These are phyloP conservation scores for Lipophrys pholis DNA, from an alignment of 2,113 vertebrate genomes.

Conservation along the genomic window DNA sequence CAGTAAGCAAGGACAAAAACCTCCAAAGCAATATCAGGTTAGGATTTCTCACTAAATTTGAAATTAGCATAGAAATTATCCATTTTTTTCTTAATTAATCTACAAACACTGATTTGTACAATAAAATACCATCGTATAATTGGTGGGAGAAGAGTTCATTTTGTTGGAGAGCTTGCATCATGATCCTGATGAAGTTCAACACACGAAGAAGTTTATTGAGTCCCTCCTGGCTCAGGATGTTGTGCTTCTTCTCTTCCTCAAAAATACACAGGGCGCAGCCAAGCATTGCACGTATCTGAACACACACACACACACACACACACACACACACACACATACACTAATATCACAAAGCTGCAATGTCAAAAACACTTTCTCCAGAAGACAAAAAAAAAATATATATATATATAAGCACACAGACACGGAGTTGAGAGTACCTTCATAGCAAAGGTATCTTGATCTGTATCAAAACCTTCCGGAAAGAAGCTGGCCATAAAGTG, in stretches of 20 bases:
- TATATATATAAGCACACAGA: no score
- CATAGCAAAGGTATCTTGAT: slow-evolving; percentile 84
- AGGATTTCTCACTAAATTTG: neutral
- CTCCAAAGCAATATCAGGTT: neutral
- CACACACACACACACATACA: no score
- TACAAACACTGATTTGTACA: no score
- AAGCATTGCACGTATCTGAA: slow-evolving; percentile 68
- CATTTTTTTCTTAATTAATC: no score
- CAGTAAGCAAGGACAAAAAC: neutral
- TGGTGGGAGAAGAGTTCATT: slow-evolving; percentile 67
- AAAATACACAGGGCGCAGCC: slow-evolving; percentile 72
- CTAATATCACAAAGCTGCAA: no score
- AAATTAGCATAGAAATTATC: neutral
- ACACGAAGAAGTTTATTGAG: slow-evolving; percentile 84
- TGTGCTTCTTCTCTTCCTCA: slow-evolving; percentile 86
- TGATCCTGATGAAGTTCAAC: slow-evolving; percentile 78
- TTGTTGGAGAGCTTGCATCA: slow-evolving; percentile 73
- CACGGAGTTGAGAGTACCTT: slow-evolving; percentile 58
- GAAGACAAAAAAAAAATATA: no score
- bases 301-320: no score
- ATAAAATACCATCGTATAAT: slow-evolving; percentile 66
- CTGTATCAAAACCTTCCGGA: slow-evolving; percentile 85
- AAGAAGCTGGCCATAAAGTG: slow-evolving; percentile 87
- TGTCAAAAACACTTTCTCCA: no score
- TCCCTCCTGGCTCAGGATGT: slow-evolving; percentile 76